Conservation (phyloP, 2,113 vertebrate genomes). For the Genyomyrus donnyi region DNA sequence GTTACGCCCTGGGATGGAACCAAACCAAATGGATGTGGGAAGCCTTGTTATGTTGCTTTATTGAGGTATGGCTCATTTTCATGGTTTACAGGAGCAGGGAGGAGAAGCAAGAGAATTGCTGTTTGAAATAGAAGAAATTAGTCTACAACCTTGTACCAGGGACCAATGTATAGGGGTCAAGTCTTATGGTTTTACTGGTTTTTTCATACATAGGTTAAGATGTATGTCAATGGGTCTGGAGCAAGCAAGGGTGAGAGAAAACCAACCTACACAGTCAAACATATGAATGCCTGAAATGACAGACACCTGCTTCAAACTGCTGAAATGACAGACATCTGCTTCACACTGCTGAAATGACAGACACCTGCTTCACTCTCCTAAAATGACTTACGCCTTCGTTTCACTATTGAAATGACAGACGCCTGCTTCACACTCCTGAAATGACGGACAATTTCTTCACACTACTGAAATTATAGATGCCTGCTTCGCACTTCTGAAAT, state of each 20-base stretch:
- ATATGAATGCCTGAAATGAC: not conserved
- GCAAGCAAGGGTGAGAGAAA: not conserved
- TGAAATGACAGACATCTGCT: not conserved
- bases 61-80: not conserved
- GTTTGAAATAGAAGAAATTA: not conserved
- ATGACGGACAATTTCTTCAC: not conserved
- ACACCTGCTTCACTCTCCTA: not conserved
- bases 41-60: not conserved
- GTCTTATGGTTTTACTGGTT: not conserved
- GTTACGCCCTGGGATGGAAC: not conserved
- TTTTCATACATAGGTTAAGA: not conserved
- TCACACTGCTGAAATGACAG: not conserved
- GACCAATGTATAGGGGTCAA: not conserved
- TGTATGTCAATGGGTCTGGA: not conserved
- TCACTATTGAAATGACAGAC: no score
- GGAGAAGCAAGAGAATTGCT: not conserved
- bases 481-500: not conserved
- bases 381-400: not conserved
- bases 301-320: not conserved
- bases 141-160: not conserved
- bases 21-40: not conserved
- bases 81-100: not conserved
- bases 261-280: not conserved
- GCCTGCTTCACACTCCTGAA: no score
- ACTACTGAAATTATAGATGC: not conserved